These are phyloP conservation scores for Neoitamus cyanurus DNA, from an alignment of 2,888 invertebrate species.

Conservation along the genomic window DNA sequence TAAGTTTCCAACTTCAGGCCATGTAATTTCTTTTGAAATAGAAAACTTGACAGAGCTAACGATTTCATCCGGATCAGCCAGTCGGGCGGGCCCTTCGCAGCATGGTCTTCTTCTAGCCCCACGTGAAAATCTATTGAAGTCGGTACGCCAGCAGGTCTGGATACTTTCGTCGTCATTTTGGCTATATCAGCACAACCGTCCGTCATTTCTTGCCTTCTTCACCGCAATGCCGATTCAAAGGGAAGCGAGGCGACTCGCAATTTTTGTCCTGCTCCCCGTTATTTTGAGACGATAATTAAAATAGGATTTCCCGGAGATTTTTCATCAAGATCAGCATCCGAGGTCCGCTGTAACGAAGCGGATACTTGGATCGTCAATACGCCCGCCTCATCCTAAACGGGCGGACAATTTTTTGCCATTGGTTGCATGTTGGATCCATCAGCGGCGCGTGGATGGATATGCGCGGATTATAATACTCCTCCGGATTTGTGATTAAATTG, in stretches of 20 bases:
- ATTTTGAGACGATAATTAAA: constrained; percentile 41
- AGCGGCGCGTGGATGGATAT: background rate
- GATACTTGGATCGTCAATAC: background rate
- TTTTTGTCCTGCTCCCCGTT: background rate
- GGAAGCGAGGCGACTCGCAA: background rate
- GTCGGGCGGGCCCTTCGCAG: background rate
- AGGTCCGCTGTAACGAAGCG: background rate
- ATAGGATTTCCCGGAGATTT: constrained; percentile 34
- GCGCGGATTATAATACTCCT: constrained; percentile 36
- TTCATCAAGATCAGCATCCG: background rate
- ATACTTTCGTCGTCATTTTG: constrained; percentile 1
- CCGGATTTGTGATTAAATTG: constrained; percentile 53
- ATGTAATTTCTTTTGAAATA: constrained; percentile 38
- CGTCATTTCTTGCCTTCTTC: background rate
- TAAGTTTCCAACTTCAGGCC: constrained; percentile 2
- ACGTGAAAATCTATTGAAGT: background rate
- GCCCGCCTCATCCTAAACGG: background rate
- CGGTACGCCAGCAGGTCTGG: background rate
- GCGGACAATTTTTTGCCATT: background rate
- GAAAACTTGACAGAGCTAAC: constrained; percentile 34
- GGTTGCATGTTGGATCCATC: background rate
- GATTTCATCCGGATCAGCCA: constrained; percentile 26
- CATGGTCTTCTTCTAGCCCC: background rate
- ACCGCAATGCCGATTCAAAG: background rate
- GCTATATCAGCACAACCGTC: background rate